Evolutionary conservation across 2,888 invertebrate species (phyloP).

Genomic region (Hypselothyrea guttata): DNA sequence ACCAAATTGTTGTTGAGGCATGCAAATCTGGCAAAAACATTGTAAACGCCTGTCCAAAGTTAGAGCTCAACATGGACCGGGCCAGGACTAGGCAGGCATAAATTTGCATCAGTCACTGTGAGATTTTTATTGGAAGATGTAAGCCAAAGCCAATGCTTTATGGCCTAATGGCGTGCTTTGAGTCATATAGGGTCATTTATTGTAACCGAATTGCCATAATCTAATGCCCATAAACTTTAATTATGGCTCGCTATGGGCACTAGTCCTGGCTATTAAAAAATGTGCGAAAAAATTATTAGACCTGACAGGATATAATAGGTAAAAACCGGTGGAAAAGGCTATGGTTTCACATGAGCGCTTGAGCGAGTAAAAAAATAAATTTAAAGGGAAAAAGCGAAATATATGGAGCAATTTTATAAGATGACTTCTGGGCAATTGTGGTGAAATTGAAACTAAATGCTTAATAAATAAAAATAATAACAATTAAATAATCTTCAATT

Average conservation of each 20-base stretch:
- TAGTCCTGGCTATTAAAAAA: slow-evolving; percentile 9
- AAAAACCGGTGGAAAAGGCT: too few species aligned
- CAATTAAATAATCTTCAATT: too few species aligned
- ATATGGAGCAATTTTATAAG: too few species aligned
- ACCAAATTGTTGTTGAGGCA: slow-evolving; percentile 49
- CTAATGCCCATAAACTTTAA: slow-evolving; percentile 75
- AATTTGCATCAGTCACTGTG: slow-evolving; percentile 70
- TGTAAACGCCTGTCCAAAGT: slow-evolving; percentile 68
- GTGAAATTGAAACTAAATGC: too few species aligned
- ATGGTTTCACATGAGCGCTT: too few species aligned
- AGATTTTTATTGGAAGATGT: slow-evolving; percentile 61
- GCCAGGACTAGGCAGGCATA: slow-evolving; percentile 52
- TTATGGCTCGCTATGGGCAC: slow-evolving; percentile 54
- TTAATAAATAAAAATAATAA: too few species aligned
- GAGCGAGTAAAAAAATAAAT: too few species aligned
- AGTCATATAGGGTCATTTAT: slow-evolving; percentile 59
- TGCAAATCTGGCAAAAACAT: slow-evolving; percentile 68
- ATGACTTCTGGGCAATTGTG: too few species aligned
- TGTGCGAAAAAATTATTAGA: background rate
- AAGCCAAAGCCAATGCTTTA: slow-evolving; percentile 63
- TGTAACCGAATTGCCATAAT: slow-evolving; percentile 67
- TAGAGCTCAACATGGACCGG: slow-evolving; percentile 38
- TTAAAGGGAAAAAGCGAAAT: too few species aligned
- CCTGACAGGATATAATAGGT: too few species aligned
- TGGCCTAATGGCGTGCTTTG: slow-evolving; percentile 43